Percentiles rank a stretch among this genome's conserved stretches.
These are phyloP conservation scores for Mycetomoellerius zeteki DNA, from an alignment of 1,140 invertebrate genomes.

Conservation along the genomic window DNA sequence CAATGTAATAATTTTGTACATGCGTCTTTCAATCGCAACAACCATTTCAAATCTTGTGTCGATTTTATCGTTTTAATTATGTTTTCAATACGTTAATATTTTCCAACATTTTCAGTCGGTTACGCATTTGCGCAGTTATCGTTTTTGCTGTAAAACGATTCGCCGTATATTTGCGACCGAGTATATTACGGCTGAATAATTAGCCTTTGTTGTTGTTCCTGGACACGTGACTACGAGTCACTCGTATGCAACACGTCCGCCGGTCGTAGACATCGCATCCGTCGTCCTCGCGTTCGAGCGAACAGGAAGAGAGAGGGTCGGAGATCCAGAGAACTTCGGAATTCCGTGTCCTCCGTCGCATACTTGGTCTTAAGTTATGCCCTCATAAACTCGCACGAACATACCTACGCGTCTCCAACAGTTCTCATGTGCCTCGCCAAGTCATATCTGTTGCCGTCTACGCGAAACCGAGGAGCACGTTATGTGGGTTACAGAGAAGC, in stretches of 20 bases:
- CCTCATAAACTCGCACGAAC: constrained; percentile 79
- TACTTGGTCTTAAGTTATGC: constrained; percentile 80
- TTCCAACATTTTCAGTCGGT: neutral
- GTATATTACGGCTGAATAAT: neutral
- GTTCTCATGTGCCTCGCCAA: constrained; percentile 34
- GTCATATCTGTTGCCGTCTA: constrained; percentile 75
- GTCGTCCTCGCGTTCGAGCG: neutral
- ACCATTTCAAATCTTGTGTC: neutral
- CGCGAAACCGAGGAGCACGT: constrained; percentile 32
- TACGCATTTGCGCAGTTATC: no score
- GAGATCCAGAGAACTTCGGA: constrained; percentile 64
- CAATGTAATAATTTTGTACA: neutral
- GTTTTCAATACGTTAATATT: neutral
- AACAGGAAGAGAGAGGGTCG: neutral
- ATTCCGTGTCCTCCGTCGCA: constrained; percentile 73
- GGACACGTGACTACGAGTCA: neutral
- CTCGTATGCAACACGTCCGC: constrained; percentile 32
- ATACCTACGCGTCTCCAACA: constrained; percentile 72
- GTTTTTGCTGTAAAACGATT: neutral
- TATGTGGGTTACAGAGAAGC: constrained; percentile 36
- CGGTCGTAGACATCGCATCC: neutral
- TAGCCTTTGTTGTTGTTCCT: constrained; percentile 5
- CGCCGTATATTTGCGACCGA: neutral
- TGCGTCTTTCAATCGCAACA: neutral
- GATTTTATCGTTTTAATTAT: constrained; percentile 4